These are phyloP conservation scores for Synergus laeviventris DNA, from an alignment of 2,888 invertebrate genomes.

Conservation along the genomic window DNA sequence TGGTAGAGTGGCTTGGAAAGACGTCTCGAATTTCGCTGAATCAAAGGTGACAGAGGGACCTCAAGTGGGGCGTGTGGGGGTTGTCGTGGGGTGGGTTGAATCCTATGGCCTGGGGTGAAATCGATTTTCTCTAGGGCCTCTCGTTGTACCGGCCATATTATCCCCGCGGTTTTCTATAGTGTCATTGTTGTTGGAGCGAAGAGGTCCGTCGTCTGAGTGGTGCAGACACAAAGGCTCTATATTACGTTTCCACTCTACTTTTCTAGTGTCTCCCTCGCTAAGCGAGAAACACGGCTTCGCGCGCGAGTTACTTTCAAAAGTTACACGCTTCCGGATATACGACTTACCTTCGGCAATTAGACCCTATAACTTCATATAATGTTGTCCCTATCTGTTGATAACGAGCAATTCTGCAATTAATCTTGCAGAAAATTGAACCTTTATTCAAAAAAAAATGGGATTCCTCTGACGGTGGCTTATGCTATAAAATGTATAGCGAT, in stretches of 20 bases:
- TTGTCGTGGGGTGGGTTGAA: constrained; percentile 48
- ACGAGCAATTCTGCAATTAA: not conserved
- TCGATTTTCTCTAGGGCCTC: constrained; percentile 70
- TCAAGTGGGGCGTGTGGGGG: constrained; percentile 29
- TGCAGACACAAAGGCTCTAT: constrained; percentile 70
- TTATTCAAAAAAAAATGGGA: too few relatives aligned
- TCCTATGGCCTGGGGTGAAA: constrained; percentile 55
- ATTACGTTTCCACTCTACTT: constrained; percentile 73
- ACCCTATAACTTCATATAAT: not conserved
- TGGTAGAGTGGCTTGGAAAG: constrained; percentile 70
- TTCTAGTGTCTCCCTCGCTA: constrained; percentile 61
- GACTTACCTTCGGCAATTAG: constrained; percentile 26
- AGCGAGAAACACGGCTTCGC: constrained; percentile 23
- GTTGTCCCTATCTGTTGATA: not conserved
- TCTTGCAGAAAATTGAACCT: not conserved
- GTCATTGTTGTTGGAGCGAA: constrained; percentile 70
- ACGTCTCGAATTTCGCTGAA: constrained; percentile 76
- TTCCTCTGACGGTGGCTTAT: not conserved
- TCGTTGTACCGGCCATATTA: constrained; percentile 57
- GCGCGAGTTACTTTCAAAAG: constrained; percentile 38
- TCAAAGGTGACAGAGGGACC: constrained; percentile 68
- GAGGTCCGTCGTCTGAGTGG: constrained; percentile 65
- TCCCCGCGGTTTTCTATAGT: constrained; percentile 68
- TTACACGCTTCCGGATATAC: constrained; percentile 15
- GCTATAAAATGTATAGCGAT: too few relatives aligned